Evolutionary conservation across 2,888 invertebrate species (phyloP).

Genomic region (Nymphalis urticae): DNA sequence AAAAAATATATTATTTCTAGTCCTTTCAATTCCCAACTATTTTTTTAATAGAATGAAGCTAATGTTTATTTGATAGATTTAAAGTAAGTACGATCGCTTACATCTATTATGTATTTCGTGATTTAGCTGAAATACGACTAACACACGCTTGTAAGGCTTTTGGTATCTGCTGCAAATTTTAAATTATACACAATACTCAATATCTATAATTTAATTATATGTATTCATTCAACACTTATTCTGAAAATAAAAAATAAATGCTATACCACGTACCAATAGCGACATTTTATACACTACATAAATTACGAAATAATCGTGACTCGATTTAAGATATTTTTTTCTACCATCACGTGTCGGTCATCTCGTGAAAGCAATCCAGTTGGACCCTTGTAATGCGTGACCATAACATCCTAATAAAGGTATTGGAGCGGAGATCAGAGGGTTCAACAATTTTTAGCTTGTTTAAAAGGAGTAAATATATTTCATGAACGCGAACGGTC

Average conservation of each 20-base stretch:
- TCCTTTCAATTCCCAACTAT: too few species aligned
- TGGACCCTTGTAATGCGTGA: slow-evolving; percentile 42
- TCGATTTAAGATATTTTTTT: slow-evolving; percentile 26
- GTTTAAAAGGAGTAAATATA: slow-evolving; percentile 8
- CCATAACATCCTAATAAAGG: slow-evolving; percentile 48
- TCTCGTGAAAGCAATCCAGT: slow-evolving; percentile 53
- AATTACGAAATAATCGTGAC: slow-evolving; percentile 18
- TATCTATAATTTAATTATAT: too few species aligned
- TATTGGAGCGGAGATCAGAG: slow-evolving; percentile 48
- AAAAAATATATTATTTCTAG: too few species aligned
- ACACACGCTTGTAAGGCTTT: too few species aligned
- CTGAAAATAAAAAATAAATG: neutral
- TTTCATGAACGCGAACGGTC: neutral
- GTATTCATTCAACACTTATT: too few species aligned
- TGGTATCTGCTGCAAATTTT: too few species aligned
- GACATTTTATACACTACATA: slow-evolving; percentile 1
- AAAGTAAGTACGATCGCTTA: too few species aligned
- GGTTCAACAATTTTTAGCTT: slow-evolving; percentile 15
- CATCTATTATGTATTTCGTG: too few species aligned
- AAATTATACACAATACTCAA: too few species aligned
- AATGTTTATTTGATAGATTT: too few species aligned
- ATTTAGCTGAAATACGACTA: too few species aligned
- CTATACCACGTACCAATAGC: neutral
- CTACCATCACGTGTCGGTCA: slow-evolving; percentile 38
- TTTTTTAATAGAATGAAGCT: too few species aligned